A percentile compares a stretch with the other conserved stretches of the same genome.
phyloP scores from a whole-genome alignment of 2,113 vertebrate species.

The Oncorhynchus masou region DNA sequence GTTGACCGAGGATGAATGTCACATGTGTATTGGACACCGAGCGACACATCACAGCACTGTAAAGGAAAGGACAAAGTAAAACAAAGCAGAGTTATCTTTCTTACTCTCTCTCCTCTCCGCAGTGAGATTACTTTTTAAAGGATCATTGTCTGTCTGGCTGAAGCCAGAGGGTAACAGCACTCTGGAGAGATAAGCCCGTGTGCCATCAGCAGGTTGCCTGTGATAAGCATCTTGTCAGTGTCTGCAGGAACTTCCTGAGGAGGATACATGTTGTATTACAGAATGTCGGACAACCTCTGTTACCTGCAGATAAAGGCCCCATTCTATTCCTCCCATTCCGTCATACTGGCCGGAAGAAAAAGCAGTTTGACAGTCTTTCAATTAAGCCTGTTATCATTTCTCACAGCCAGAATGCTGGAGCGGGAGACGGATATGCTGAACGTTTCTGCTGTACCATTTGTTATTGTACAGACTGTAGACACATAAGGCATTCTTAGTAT shows the following conservation, averaged over 20 bases:
- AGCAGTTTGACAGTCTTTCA: constrained; percentile 20
- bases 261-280: constrained; percentile 57
- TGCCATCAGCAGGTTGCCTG: constrained; percentile 24
- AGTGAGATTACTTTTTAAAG: constrained; percentile 39
- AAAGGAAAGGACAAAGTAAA: no score
- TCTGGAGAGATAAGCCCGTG: constrained; percentile 48
- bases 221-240: constrained; percentile 71
- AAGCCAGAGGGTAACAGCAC: constrained; percentile 49
- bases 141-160: constrained; percentile 52
- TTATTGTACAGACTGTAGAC: neutral
- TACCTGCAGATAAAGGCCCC: constrained; percentile 51
- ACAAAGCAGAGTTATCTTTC: no score
- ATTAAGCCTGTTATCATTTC: constrained; percentile 21
- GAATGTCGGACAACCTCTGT: constrained; percentile 38
- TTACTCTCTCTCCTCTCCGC: constrained; percentile 6
- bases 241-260: constrained; percentile 54
- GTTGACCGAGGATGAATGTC: neutral
- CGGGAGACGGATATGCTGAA: neutral
- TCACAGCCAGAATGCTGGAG: constrained; percentile 21
- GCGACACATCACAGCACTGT: neutral
- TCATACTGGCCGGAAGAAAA: neutral
- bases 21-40: neutral
- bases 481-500: neutral
- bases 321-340: constrained; percentile 22
- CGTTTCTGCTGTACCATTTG: neutral